phyloP scores from a whole-genome alignment of 2,888 invertebrate species.

The Hyles lineata region DNA sequence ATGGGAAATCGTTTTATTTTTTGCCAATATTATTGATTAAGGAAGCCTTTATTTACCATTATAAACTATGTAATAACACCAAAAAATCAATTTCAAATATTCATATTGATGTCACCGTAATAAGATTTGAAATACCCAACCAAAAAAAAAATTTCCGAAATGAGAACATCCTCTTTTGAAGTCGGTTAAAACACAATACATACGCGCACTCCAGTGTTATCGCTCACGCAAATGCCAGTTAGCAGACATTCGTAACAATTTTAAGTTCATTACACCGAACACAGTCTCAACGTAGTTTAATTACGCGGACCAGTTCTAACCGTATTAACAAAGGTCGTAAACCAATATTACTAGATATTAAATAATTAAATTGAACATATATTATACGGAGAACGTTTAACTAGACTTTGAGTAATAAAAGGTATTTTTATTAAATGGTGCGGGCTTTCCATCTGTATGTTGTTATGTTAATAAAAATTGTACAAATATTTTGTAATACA shows the following conservation, averaged over 20 bases:
- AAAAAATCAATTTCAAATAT: too few species aligned
- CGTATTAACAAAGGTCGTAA: conserved; percentile 18
- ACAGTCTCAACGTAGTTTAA: background rate
- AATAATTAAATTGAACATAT: conserved; percentile 15
- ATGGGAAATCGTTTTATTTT: too few species aligned
- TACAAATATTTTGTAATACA: too few species aligned
- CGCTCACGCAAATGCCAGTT: conserved; percentile 4
- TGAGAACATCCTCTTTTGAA: too few species aligned
- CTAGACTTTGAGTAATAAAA: conserved; percentile 8
- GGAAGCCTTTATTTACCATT: background rate
- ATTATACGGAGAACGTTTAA: background rate
- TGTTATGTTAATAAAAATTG: background rate
- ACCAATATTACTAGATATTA: conserved; percentile 19
- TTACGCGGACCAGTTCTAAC: background rate
- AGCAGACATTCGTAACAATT: conserved; percentile 22
- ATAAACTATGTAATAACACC: background rate
- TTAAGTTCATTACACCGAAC: conserved; percentile 24
- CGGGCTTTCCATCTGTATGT: background rate
- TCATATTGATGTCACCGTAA: background rate
- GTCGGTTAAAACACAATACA: background rate
- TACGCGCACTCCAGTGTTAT: background rate
- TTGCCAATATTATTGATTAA: too few species aligned
- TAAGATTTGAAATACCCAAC: background rate
- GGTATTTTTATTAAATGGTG: background rate
- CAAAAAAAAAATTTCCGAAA: background rate